Evolutionary conservation across 1,140 invertebrate species (phyloP).

Genomic region (Neotoxoptera formosana): DNA sequence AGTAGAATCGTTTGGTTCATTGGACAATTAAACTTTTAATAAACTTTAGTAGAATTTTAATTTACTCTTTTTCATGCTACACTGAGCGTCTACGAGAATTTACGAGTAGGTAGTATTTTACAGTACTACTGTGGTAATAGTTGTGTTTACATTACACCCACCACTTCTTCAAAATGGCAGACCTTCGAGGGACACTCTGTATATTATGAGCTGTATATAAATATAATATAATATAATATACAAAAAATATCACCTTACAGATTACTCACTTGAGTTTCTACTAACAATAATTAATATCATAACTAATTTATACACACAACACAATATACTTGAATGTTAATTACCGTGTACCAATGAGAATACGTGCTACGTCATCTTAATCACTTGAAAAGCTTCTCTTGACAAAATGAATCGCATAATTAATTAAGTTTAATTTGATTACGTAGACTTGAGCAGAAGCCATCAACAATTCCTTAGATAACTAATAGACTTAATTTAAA

Average conservation of each 20-base stretch:
- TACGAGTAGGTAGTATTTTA: neutral
- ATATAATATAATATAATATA: constrained; percentile 3
- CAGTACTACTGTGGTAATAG: neutral
- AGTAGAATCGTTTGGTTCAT: neutral
- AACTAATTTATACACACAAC: neutral
- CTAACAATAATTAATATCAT: neutral
- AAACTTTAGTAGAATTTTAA: neutral
- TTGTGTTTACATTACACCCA: neutral
- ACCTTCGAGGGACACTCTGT: neutral
- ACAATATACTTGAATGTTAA: constrained; percentile 13
- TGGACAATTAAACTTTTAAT: neutral
- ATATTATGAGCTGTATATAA: neutral
- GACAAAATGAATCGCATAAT: constrained; percentile 6
- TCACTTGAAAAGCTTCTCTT: neutral
- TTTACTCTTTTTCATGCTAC: neutral
- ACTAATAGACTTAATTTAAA: neutral
- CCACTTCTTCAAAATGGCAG: neutral
- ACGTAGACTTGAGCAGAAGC: neutral
- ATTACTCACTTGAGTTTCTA: neutral
- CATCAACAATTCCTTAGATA: neutral
- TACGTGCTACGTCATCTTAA: constrained; percentile 13
- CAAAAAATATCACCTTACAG: neutral
- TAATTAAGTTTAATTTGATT: constrained; percentile 30
- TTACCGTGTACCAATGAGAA: neutral
- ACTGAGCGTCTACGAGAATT: neutral